These are phyloP conservation scores for Euzetes globulus DNA, from an alignment of 2,888 invertebrate genomes.

Conservation along the genomic window DNA sequence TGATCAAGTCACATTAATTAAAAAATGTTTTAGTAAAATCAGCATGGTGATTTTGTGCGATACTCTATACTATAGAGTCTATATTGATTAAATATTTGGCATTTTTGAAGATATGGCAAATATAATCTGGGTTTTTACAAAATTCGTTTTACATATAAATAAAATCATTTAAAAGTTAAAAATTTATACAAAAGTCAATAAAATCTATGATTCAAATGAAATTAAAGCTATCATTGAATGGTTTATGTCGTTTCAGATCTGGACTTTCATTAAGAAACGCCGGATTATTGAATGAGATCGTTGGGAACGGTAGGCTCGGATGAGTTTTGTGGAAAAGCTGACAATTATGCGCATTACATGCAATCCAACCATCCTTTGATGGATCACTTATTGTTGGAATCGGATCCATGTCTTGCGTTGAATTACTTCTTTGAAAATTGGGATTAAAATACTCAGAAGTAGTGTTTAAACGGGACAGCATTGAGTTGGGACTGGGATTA, in stretches of 20 bases:
- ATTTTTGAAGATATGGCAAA: too few species aligned
- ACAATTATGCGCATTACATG: not conserved
- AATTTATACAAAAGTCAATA: too few species aligned
- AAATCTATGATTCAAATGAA: constrained; percentile 1
- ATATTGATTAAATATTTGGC: too few species aligned
- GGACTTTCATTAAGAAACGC: constrained; percentile 18
- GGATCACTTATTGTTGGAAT: constrained; percentile 5
- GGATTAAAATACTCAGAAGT: not conserved
- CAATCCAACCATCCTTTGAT: not conserved
- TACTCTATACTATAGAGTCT: too few species aligned
- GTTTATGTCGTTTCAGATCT: not conserved
- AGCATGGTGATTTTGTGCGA: too few species aligned
- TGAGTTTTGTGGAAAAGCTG: not conserved
- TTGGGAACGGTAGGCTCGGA: not conserved
- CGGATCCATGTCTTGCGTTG: not conserved
- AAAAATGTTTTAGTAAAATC: too few species aligned
- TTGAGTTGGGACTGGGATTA: not conserved
- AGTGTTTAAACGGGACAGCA: not conserved
- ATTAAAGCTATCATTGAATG: not conserved
- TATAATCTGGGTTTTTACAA: too few species aligned
- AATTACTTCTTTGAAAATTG: not conserved
- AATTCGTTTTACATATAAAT: too few species aligned
- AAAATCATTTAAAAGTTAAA: too few species aligned
- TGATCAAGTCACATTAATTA: too few species aligned
- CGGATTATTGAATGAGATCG: constrained; percentile 19